A percentile compares a stretch with the other conserved stretches of the same genome.
These are phyloP conservation scores for Meteorus colon DNA, from an alignment of 2,888 invertebrate genomes.

Conservation along the genomic window DNA sequence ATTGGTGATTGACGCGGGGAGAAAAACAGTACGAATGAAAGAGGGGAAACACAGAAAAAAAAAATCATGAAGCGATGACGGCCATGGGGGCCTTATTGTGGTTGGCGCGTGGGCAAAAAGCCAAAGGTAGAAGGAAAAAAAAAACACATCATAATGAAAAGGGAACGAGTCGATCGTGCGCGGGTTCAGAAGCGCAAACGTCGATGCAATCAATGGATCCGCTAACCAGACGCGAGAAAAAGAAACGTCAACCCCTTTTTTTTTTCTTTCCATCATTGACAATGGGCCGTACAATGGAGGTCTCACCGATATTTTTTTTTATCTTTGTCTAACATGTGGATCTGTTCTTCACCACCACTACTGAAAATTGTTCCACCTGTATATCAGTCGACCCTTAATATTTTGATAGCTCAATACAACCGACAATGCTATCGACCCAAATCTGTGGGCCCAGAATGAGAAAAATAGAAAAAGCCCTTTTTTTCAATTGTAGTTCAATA, in stretches of 20 bases:
- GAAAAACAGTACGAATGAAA: constrained; percentile 18
- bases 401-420: constrained; percentile 71
- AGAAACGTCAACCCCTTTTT: constrained; percentile 40
- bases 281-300: constrained; percentile 37
- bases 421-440: constrained; percentile 67
- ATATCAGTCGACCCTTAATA: constrained; percentile 63
- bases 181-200: constrained; percentile 35
- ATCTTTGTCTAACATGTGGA: background rate
- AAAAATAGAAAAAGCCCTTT: constrained; percentile 17
- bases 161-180: constrained; percentile 44
- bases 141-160: constrained; percentile 37
- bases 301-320: constrained; percentile 12
- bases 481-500: constrained; percentile 71
- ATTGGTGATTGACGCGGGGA: constrained; percentile 38
- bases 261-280: constrained; percentile 17
- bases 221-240: constrained; percentile 42
- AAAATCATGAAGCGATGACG: background rate
- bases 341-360: constrained; percentile 19
- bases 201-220: constrained; percentile 44
- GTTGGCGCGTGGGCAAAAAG: constrained; percentile 44
- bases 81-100: constrained; percentile 32
- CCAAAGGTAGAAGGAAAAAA: constrained; percentile 33
- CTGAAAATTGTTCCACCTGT: constrained; percentile 59
- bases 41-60: constrained; percentile 21
- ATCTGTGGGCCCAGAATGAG: constrained; percentile 54